Percentiles rank a stretch among this genome's conserved stretches.
phyloP scores from a whole-genome alignment of 1,140 invertebrate genomes.

The Drosophila eugracilis region DNA sequence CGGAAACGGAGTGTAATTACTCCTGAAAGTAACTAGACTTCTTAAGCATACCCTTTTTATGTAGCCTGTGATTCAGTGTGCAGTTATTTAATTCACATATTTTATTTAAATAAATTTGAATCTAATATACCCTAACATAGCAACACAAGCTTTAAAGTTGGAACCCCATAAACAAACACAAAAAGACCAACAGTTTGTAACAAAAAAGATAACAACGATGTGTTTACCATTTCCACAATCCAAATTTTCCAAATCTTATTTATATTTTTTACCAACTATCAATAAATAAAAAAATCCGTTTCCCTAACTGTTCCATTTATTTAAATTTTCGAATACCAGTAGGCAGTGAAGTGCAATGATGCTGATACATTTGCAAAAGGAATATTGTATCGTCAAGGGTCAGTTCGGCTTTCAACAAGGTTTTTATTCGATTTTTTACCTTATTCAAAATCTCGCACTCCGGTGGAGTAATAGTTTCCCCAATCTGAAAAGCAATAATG shows the following conservation, averaged over 20 bases:
- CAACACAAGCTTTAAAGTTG: neutral
- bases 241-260: too few relatives aligned
- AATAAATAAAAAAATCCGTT: conserved; percentile 5
- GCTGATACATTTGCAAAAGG: conserved; percentile 87
- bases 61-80: conserved; percentile 67
- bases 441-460: conserved; percentile 89
- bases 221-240: too few relatives aligned
- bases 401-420: conserved; percentile 88
- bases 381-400: conserved; percentile 91
- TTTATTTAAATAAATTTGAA: conserved; percentile 35
- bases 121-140: conserved; percentile 1
- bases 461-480: conserved; percentile 91
- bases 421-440: conserved; percentile 88
- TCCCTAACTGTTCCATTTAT: conserved; percentile 42
- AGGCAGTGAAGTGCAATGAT: conserved; percentile 71
- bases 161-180: neutral
- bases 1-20: conserved; percentile 79
- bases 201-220: too few relatives aligned
- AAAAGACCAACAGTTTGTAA: too few relatives aligned
- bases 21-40: conserved; percentile 56
- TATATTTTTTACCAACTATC: neutral
- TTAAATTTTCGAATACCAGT: conserved; percentile 66
- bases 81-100: conserved; percentile 36
- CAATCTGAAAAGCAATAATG: conserved; percentile 86
- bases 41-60: conserved; percentile 28